phyloP scores from a whole-genome alignment of 2,888 invertebrate genomes.

The Ferdinandea cuprea region DNA sequence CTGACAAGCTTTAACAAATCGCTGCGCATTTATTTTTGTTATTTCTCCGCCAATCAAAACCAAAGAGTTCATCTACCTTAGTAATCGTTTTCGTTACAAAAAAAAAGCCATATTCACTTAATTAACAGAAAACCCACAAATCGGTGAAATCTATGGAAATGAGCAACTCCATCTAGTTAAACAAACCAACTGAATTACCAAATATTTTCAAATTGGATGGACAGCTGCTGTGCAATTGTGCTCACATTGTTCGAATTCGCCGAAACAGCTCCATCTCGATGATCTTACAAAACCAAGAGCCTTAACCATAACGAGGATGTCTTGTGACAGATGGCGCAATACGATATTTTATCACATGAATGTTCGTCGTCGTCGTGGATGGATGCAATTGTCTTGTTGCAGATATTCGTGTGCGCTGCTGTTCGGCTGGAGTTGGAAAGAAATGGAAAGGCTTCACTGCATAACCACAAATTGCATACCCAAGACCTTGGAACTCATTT shows the following conservation, averaged over 20 bases:
- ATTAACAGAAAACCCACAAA: background rate
- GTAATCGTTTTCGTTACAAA: conserved; percentile 12
- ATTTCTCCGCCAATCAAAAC: background rate
- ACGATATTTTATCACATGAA: conserved; percentile 1
- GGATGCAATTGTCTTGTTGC: conserved; percentile 38
- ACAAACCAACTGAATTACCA: conserved; percentile 11
- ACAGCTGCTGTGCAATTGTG: conserved; percentile 5
- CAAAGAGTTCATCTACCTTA: conserved; percentile 26
- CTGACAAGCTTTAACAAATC: conserved; percentile 11
- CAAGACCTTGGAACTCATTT: conserved; percentile 66
- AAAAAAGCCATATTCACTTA: conserved; percentile 10
- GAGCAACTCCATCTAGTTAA: background rate
- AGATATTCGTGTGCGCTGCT: conserved; percentile 2
- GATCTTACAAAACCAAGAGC: conserved; percentile 12
- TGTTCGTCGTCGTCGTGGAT: conserved; percentile 13
- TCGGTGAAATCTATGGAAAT: background rate
- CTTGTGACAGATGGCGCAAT: conserved; percentile 36
- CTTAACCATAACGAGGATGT: conserved; percentile 28
- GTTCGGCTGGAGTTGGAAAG: background rate
- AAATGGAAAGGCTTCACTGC: conserved; percentile 38
- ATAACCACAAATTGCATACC: conserved; percentile 49
- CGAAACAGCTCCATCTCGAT: background rate
- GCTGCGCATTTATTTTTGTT: background rate
- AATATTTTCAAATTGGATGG: conserved; percentile 23
- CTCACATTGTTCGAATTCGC: conserved; percentile 12